A percentile compares a stretch with the other conserved stretches of the same genome.
phyloP scores from a whole-genome alignment of 1,140 invertebrate species.

The Cherax quadricarinatus region DNA sequence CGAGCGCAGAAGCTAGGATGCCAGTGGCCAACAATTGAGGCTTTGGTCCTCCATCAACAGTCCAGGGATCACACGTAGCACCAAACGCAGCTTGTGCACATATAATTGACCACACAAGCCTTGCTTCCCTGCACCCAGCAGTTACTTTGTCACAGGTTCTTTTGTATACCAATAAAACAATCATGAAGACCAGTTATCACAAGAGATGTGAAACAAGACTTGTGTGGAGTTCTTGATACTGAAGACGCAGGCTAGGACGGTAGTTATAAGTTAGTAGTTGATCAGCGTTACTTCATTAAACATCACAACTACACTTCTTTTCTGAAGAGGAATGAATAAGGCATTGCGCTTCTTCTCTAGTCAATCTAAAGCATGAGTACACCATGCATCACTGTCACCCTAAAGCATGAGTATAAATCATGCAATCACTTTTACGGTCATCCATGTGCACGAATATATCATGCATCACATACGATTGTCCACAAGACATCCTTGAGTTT shows the following conservation, averaged over 20 bases:
- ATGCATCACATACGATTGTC: conserved; percentile 53
- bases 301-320: conserved; percentile 18
- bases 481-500: conserved; percentile 63
- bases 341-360: conserved; percentile 56
- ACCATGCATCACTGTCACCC: conserved; percentile 34
- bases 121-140: conserved; percentile 36
- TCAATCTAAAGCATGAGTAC: conserved; percentile 33
- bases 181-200: conserved; percentile 61
- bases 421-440: conserved; percentile 53
- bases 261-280: conserved; percentile 38
- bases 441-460: conserved; percentile 38
- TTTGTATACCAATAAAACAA: conserved; percentile 54
- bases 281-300: background rate
- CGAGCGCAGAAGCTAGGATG: conserved; percentile 12
- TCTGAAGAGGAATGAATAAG: conserved; percentile 69
- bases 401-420: conserved; percentile 51
- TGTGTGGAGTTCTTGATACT: conserved; percentile 43
- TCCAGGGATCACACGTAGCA: conserved; percentile 60
- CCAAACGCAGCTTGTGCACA: conserved; percentile 71
- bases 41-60: conserved; percentile 62
- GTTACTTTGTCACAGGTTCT: conserved; percentile 44
- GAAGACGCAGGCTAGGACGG: conserved; percentile 65
- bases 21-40: conserved; percentile 59
- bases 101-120: conserved; percentile 47
- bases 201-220: conserved; percentile 40